Percentiles rank a stretch among this genome's conserved stretches.
Conservation (phyloP, 2,888 invertebrate genomes). For the Campoplex nolae region DNA sequence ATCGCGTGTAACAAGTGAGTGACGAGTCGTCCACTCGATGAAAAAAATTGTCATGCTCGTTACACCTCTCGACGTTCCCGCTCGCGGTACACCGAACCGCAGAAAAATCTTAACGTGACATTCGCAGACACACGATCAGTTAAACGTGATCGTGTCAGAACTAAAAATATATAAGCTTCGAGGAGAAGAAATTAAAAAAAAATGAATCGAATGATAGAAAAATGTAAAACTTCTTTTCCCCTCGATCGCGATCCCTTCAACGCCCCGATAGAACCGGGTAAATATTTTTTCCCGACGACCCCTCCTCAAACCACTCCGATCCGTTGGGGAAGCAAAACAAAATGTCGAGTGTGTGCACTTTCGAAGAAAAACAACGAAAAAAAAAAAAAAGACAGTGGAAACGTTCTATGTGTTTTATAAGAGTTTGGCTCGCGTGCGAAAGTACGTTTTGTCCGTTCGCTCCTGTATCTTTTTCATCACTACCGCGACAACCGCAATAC, state of each 20-base stretch:
- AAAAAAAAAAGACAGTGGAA: slow-evolving; percentile 5
- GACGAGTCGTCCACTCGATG: neutral
- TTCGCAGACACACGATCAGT: slow-evolving; percentile 3
- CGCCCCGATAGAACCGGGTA: neutral
- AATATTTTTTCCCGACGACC: slow-evolving; percentile 27
- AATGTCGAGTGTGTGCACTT: slow-evolving; percentile 14
- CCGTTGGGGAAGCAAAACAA: neutral
- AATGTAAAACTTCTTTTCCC: slow-evolving; percentile 5
- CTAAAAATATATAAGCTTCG: neutral
- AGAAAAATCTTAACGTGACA: slow-evolving; percentile 28
- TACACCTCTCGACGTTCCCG: slow-evolving; percentile 33
- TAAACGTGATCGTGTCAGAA: neutral
- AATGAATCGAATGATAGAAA: neutral
- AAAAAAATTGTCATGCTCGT: slow-evolving; percentile 38
- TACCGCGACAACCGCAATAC: slow-evolving; percentile 50
- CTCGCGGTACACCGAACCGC: slow-evolving; percentile 1
- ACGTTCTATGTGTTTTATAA: slow-evolving; percentile 28
- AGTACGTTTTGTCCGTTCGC: slow-evolving; percentile 49
- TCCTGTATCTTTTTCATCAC: slow-evolving; percentile 61
- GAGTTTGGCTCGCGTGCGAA: slow-evolving; percentile 33
- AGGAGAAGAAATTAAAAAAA: neutral
- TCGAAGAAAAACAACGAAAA: slow-evolving; percentile 25
- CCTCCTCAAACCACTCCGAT: neutral
- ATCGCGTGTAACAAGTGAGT: neutral
- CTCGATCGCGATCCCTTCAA: neutral